Percentiles rank a stretch among this genome's conserved stretches.
These are phyloP conservation scores for Mystacides longicornis DNA, from an alignment of 2,888 invertebrate genomes.

Conservation along the genomic window DNA sequence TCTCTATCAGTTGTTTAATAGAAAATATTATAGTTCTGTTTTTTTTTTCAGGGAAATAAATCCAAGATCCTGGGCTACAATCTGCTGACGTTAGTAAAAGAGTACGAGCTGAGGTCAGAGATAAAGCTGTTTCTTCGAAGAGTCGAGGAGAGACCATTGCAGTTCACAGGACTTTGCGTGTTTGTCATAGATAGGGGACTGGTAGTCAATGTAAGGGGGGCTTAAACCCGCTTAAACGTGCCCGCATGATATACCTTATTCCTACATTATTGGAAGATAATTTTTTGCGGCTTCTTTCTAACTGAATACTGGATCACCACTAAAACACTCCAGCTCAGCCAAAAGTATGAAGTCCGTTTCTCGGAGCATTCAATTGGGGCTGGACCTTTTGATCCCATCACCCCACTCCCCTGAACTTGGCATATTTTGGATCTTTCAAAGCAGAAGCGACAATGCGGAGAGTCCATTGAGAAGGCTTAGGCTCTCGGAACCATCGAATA, in stretches of 20 bases:
- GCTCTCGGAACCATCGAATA: too few relatives aligned
- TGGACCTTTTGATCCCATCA: too few relatives aligned
- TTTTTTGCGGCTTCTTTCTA: too few relatives aligned
- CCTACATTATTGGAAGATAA: too few relatives aligned
- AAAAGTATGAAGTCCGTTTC: too few relatives aligned
- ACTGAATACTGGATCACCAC: too few relatives aligned
- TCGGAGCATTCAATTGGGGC: too few relatives aligned
- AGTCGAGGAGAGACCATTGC: slow-evolving; percentile 1
- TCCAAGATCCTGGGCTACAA: not conserved
- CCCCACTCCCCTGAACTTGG: too few relatives aligned
- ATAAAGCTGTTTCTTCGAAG: slow-evolving; percentile 2
- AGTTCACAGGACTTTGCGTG: slow-evolving; percentile 4
- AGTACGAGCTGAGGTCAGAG: not conserved
- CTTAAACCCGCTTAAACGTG: not conserved
- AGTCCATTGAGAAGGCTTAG: too few relatives aligned
- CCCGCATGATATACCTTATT: not conserved
- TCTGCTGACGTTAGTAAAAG: not conserved
- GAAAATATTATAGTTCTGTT: not conserved
- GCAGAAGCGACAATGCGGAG: too few relatives aligned
- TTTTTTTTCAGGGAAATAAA: slow-evolving; percentile 1
- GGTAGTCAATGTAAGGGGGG: slow-evolving; percentile 4
- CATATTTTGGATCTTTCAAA: too few relatives aligned
- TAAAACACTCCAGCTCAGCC: too few relatives aligned
- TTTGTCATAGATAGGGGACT: slow-evolving; percentile 2
- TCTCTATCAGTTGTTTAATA: not conserved